Evolutionary conservation across 2,797 vertebrate species (phyloP).

Genomic region (Emydoidea blandingii): DNA sequence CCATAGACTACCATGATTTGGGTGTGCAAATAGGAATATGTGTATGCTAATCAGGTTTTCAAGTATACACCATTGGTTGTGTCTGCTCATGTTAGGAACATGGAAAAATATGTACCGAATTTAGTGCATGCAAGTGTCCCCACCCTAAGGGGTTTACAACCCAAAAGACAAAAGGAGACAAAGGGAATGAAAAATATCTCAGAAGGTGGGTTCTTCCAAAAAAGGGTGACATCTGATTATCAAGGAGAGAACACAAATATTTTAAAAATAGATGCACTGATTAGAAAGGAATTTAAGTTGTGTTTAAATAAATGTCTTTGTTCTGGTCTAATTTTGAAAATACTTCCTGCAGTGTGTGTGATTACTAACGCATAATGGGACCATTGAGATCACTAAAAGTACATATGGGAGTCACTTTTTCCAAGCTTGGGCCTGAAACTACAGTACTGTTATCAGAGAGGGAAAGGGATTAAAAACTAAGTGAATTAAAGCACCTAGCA

Average conservation of each 20-base stretch:
- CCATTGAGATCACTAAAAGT: neutral
- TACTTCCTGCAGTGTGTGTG: neutral
- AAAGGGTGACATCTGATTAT: neutral
- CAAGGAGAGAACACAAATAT: neutral
- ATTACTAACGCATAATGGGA: neutral
- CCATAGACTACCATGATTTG: neutral
- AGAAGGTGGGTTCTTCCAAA: neutral
- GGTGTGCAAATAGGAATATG: neutral
- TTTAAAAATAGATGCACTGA: neutral
- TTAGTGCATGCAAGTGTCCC: neutral
- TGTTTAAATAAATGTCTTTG: neutral
- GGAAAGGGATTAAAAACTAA: neutral
- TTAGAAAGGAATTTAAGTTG: neutral
- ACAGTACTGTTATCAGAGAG: neutral
- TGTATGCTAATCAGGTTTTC: neutral
- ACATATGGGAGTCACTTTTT: neutral
- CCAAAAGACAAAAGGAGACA: neutral
- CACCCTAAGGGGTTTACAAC: neutral
- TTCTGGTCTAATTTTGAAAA: neutral
- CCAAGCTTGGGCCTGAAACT: neutral
- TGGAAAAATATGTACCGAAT: neutral
- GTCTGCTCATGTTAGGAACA: neutral
- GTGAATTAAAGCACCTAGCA: neutral
- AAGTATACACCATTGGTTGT: neutral
- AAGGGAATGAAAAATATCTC: neutral